Conservation (phyloP, 1,140 invertebrate genomes). For the Acromyrmex charruanus region DNA sequence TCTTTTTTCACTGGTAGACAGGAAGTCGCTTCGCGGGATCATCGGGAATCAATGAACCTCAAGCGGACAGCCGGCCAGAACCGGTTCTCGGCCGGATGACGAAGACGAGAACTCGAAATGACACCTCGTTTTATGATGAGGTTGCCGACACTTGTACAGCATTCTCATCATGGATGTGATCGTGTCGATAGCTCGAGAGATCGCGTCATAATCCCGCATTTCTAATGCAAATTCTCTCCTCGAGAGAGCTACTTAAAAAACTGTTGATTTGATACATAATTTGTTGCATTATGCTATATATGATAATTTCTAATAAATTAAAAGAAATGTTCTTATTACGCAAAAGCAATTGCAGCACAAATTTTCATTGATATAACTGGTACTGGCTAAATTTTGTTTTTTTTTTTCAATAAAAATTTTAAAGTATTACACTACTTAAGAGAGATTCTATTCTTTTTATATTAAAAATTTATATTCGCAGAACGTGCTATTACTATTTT, state of each 20-base stretch:
- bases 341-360: background rate
- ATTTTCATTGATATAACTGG: background rate
- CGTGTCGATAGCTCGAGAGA: conserved; percentile 3
- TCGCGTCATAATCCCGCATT: background rate
- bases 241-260: background rate
- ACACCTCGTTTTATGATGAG: conserved; percentile 71
- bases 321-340: background rate
- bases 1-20: conserved; percentile 32
- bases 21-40: conserved; percentile 63
- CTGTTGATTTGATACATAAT: conserved; percentile 1
- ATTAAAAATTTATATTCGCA: background rate
- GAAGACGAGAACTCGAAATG: conserved; percentile 63
- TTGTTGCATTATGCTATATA: background rate
- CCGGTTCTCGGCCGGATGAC: conserved; percentile 71
- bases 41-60: conserved; percentile 72
- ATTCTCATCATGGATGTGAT: conserved; percentile 21
- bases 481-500: background rate
- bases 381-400: background rate
- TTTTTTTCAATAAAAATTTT: background rate
- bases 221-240: background rate
- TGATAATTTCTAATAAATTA: background rate
- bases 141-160: conserved; percentile 26
- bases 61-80: conserved; percentile 41
- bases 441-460: background rate
- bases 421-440: background rate